phyloP scores from a whole-genome alignment of 1,140 invertebrate species.

The Drosophila sp. region DNA sequence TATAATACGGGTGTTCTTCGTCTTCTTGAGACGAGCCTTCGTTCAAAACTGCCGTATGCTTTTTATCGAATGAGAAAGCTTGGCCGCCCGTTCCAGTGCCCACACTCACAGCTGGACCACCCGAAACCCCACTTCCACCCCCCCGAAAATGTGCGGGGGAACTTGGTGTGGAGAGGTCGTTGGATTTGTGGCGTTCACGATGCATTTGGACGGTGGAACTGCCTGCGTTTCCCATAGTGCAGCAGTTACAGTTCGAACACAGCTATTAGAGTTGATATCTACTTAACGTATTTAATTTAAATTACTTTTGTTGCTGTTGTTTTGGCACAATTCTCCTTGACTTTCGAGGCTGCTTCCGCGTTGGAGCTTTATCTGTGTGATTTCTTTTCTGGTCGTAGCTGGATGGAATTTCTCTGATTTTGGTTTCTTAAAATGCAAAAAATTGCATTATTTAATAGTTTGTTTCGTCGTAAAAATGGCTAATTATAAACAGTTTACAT shows the following conservation, averaged over 20 bases:
- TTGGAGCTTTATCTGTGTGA: constrained; percentile 21
- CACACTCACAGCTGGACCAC: constrained; percentile 46
- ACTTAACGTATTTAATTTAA: constrained; percentile 49
- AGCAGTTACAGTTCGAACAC: constrained; percentile 16
- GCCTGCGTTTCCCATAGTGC: constrained; percentile 78
- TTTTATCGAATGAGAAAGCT: constrained; percentile 94
- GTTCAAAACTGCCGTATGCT: constrained; percentile 84
- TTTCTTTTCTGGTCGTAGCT: constrained; percentile 7
- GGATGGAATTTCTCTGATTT: constrained; percentile 26
- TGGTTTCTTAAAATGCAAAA: constrained; percentile 53
- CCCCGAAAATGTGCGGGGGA: constrained; percentile 75
- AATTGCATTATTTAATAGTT: constrained; percentile 69
- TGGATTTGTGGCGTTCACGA: constrained; percentile 81
- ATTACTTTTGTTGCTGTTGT: constrained; percentile 27
- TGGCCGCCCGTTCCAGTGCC: constrained; percentile 85
- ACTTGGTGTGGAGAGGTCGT: constrained; percentile 74
- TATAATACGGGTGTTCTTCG: constrained; percentile 88
- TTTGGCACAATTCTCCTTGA: constrained; percentile 62
- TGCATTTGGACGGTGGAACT: constrained; percentile 76
- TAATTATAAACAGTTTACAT: constrained; percentile 74
- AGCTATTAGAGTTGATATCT: not conserved
- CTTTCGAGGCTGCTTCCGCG: constrained; percentile 36
- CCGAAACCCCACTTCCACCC: constrained; percentile 29
- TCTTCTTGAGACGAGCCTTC: constrained; percentile 86
- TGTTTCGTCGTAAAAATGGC: constrained; percentile 71